phyloP scores from a whole-genome alignment of 2,888 invertebrate species.

The Patella depressa region DNA sequence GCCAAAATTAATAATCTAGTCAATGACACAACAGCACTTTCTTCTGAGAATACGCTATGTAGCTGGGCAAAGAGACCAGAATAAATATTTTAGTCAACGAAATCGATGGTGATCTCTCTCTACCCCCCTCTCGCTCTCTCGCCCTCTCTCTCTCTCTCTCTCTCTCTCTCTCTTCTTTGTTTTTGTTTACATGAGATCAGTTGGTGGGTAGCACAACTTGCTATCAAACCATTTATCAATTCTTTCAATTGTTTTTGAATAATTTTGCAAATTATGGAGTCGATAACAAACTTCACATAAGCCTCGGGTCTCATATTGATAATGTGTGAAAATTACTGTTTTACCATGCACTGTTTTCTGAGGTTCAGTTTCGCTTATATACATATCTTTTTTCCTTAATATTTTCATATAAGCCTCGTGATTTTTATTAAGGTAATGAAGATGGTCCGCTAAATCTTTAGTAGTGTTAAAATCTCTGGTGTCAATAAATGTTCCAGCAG shows the following conservation, averaged over 20 bases:
- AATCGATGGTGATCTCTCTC: too few species aligned
- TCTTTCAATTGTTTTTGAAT: neutral
- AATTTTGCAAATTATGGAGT: neutral
- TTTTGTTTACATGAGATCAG: too few species aligned
- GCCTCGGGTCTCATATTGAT: neutral
- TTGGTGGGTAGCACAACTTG: too few species aligned
- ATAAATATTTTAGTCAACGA: too few species aligned
- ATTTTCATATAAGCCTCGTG: neutral
- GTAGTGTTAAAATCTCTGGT: neutral
- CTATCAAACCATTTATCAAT: conserved; percentile 1
- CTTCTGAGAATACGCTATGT: too few species aligned
- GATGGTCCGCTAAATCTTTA: neutral
- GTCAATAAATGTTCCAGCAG: neutral
- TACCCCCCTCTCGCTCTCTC: too few species aligned
- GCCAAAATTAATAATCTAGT: too few species aligned
- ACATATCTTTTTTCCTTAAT: neutral
- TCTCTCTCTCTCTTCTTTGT: too few species aligned
- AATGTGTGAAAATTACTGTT: neutral
- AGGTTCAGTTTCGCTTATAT: neutral
- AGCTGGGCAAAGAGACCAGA: too few species aligned
- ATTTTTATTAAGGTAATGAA: neutral
- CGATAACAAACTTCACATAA: neutral
- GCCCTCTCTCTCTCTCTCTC: too few species aligned
- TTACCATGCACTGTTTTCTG: neutral
- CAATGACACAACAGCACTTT: too few species aligned